phyloP scores from a whole-genome alignment of 2,113 vertebrate genomes.

The Notothenia coriiceps region DNA sequence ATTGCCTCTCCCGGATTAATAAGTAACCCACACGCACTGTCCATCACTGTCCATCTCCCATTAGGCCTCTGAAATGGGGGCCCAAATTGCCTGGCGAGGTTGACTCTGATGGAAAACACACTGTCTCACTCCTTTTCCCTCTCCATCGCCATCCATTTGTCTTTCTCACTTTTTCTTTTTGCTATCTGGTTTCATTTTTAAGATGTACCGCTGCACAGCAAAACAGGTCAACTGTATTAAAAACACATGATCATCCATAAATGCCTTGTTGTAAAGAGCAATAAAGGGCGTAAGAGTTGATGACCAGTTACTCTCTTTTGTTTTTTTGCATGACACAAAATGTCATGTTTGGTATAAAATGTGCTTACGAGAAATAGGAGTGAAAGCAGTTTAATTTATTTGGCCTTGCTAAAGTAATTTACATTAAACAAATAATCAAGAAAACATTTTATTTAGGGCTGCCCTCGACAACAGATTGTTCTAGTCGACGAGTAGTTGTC shows the following conservation, averaged over 20 bases:
- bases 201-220: conserved; percentile 34
- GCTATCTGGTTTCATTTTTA: conserved; percentile 61
- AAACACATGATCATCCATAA: conserved; percentile 32
- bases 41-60: conserved; percentile 88
- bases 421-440: neutral
- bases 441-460: neutral
- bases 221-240: conserved; percentile 18
- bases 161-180: conserved; percentile 38
- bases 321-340: neutral
- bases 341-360: neutral
- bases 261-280: conserved; percentile 13
- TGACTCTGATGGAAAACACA: conserved; percentile 81
- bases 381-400: neutral
- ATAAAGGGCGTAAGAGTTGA: conserved; percentile 16
- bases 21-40: conserved; percentile 86
- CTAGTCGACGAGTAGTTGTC: no score
- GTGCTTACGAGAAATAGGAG: no score
- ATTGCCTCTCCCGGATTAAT: conserved; percentile 86
- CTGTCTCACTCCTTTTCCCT: conserved; percentile 64
- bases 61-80: conserved; percentile 84
- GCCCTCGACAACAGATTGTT: no score
- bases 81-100: conserved; percentile 83
- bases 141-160: conserved; percentile 47
- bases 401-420: neutral
- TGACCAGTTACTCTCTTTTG: neutral